These are phyloP conservation scores for Steromphala cineraria DNA, from an alignment of 2,888 invertebrate genomes.

Conservation along the genomic window DNA sequence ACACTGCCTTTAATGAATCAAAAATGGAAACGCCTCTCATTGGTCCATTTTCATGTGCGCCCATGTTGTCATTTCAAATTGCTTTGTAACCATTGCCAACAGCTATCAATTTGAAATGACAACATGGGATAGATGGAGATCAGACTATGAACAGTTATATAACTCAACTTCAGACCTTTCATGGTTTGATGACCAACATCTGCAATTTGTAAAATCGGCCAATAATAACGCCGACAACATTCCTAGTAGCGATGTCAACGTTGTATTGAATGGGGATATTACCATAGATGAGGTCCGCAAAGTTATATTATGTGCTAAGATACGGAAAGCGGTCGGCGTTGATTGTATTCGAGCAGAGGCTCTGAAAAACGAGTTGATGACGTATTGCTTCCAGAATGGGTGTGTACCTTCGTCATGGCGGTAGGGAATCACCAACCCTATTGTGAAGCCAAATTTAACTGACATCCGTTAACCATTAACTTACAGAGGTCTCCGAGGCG, in stretches of 20 bases:
- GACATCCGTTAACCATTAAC: not conserved
- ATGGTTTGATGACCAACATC: not conserved
- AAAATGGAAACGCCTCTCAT: no score
- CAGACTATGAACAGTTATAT: slow-evolving; percentile 23
- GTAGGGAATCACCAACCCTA: slow-evolving; percentile 8
- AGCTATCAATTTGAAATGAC: no score
- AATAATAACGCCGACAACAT: no score
- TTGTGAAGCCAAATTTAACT: slow-evolving; percentile 12
- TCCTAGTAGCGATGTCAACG: no score
- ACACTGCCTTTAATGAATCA: no score
- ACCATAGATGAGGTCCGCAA: not conserved
- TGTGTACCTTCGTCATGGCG: not conserved
- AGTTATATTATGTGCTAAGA: not conserved
- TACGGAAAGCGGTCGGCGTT: not conserved
- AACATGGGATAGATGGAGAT: slow-evolving; percentile 24
- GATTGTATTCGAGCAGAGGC: slow-evolving; percentile 17
- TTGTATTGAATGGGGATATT: no score
- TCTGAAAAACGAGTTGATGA: not conserved
- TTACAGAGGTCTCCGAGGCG: slow-evolving; percentile 15
- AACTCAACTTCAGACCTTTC: not conserved
- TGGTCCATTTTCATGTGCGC: no score
- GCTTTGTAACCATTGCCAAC: no score
- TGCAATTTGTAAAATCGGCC: not conserved
- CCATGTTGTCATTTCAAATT: no score
- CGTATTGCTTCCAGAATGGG: no score